phyloP scores from a whole-genome alignment of 2,888 invertebrate genomes.

The Brachyptera putata region DNA sequence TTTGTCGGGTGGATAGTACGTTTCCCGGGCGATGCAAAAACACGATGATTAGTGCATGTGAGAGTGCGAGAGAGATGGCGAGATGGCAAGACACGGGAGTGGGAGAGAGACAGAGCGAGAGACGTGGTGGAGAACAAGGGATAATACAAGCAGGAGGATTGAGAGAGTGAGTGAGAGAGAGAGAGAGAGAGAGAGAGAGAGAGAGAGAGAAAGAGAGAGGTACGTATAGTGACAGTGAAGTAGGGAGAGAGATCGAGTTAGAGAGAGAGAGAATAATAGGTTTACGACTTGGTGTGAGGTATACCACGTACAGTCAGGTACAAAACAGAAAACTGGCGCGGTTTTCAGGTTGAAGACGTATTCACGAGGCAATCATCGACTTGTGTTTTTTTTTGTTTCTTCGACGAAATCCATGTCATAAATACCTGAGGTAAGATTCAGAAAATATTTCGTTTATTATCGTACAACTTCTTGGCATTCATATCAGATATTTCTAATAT shows the following conservation, averaged over 20 bases:
- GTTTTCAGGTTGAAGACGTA: too few species aligned
- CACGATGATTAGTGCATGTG: slow-evolving; percentile 21
- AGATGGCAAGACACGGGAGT: neutral
- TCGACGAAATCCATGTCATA: too few species aligned
- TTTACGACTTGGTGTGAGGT: too few species aligned
- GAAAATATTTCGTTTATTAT: too few species aligned
- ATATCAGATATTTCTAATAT: too few species aligned
- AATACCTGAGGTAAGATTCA: too few species aligned
- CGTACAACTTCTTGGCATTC: too few species aligned
- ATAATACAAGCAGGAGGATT: neutral
- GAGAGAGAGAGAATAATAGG: neutral
- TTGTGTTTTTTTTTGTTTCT: too few species aligned
- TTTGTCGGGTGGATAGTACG: neutral
- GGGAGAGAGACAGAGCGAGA: neutral
- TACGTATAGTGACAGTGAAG: too few species aligned
- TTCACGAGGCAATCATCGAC: too few species aligned
- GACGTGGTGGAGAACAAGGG: too few species aligned
- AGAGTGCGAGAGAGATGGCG: neutral
- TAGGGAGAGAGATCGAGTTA: neutral
- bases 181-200: neutral
- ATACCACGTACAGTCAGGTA: neutral
- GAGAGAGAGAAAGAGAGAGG: too few species aligned
- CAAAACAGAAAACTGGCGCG: neutral
- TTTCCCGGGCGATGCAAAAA: slow-evolving; percentile 24
- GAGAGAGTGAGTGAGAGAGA: neutral